phyloP scores from a whole-genome alignment of 1,140 invertebrate genomes.

The Manduca sexta region DNA sequence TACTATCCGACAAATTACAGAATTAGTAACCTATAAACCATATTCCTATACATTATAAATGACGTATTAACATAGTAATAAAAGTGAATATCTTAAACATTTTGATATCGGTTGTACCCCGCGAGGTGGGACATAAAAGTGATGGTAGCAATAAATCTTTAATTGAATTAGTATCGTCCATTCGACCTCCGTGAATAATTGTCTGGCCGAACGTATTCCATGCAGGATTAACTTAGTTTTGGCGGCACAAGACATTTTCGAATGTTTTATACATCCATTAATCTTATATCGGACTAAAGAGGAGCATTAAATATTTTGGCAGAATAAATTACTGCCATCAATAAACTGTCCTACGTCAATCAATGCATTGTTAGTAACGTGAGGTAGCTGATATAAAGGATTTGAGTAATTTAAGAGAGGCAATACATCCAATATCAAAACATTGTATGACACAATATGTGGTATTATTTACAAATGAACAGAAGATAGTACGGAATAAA shows the following conservation, averaged over 20 bases:
- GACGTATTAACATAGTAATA: too few relatives aligned
- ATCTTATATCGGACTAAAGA: constrained; percentile 10
- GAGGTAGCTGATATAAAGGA: background rate
- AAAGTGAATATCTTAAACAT: background rate
- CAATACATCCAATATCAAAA: too few relatives aligned
- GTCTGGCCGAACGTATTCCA: constrained; percentile 11
- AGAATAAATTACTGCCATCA: constrained; percentile 17
- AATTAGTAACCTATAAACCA: too few relatives aligned
- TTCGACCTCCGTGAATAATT: constrained; percentile 31
- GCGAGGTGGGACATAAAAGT: constrained; percentile 11
- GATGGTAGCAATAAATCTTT: constrained; percentile 39
- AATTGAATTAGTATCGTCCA: constrained; percentile 36
- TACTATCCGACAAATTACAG: too few relatives aligned
- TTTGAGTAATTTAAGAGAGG: too few relatives aligned
- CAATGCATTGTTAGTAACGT: constrained; percentile 7
- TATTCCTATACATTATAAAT: too few relatives aligned
- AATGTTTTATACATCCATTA: constrained; percentile 13
- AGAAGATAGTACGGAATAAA: too few relatives aligned
- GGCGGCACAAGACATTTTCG: constrained; percentile 8
- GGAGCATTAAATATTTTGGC: constrained; percentile 13
- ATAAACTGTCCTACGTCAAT: constrained; percentile 16
- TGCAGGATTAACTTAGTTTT: constrained; percentile 6
- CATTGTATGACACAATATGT: too few relatives aligned
- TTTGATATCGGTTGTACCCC: constrained; percentile 1
- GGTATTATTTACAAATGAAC: too few relatives aligned